Base-by-base conservation (phyloP, 2,888 invertebrate genomes). In the Macropis europaea region DNA sequence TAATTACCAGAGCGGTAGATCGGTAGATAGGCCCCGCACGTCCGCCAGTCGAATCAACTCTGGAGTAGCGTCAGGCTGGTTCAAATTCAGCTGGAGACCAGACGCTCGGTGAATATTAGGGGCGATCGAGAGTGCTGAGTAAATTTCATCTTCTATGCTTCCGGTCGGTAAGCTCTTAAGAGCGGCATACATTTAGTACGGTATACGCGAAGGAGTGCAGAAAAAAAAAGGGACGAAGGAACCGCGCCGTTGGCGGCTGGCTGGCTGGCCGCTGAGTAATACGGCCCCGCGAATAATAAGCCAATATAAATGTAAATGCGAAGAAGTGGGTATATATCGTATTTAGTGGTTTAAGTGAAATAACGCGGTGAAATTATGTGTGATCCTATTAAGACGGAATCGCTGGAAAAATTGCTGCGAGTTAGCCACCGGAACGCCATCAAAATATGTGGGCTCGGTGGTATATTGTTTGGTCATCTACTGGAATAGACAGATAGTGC, bases 301-400 rank as follows among this genome's bases (percentile, higher is more conserved):
- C 77, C 78, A 81, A 77, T 81, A 81, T 81, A 81, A 81, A 81
- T 81, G 80, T 73, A 80, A 81, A 81, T 81, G 56, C 62, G 48
- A 42, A 63, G 38, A 50, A 77, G 71, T 66, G 56, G 61, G 54
- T 79, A 56, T 76, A 75, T 79, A 47, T 76, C 59, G 73, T 74
- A 76, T 79, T 79, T 79, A 79, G 79, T 62, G 67, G 72, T 69
- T 79, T 76, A 72, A 78, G 69, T 77, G 79, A 78, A 77, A 78
- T 77, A 76, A 79, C 77, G 63, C 64, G 72, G 68, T 36, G 62
- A 67, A 78, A 74, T 79, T 74, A 72, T 61, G 63, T 42, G 72
- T 19, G 61, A 72, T 71, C 54, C 34, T 59, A 54, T 68, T 63
- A 63, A 53, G 40, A 26, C 6, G 22, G 43, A 34, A 47, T 60